Conservation (phyloP, 2,888 invertebrate genomes). For the Cataglyphis cursor region DNA sequence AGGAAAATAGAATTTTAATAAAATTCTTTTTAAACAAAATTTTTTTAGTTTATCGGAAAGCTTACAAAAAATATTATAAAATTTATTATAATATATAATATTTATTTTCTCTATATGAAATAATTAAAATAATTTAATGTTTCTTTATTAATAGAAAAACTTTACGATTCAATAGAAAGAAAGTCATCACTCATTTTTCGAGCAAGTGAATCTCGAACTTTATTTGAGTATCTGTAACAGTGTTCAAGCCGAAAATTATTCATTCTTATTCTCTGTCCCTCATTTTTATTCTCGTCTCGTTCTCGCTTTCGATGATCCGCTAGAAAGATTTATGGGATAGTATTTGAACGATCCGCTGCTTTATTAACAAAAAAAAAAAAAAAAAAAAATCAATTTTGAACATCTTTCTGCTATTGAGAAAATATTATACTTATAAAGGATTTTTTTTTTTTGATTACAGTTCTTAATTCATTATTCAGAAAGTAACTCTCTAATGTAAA, state of each 20-base stretch:
- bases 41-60: not conserved
- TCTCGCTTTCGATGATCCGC: too few relatives aligned
- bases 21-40: not conserved
- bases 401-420: too few relatives aligned
- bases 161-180: not conserved
- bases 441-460: not conserved
- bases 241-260: too few relatives aligned
- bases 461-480: not conserved
- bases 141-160: not conserved
- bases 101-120: not conserved
- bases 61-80: not conserved
- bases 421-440: too few relatives aligned
- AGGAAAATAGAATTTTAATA: not conserved
- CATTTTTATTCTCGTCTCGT: too few relatives aligned
- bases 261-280: too few relatives aligned
- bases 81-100: not conserved
- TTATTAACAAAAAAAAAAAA: too few relatives aligned
- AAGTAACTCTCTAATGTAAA: not conserved
- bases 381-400: too few relatives aligned
- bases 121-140: not conserved
- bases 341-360: too few relatives aligned
- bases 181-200: not conserved
- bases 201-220: not conserved
- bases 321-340: too few relatives aligned
- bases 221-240: too few relatives aligned